Conservation (phyloP, 2,113 vertebrate species). For the Podarcis cretensis region DNA sequence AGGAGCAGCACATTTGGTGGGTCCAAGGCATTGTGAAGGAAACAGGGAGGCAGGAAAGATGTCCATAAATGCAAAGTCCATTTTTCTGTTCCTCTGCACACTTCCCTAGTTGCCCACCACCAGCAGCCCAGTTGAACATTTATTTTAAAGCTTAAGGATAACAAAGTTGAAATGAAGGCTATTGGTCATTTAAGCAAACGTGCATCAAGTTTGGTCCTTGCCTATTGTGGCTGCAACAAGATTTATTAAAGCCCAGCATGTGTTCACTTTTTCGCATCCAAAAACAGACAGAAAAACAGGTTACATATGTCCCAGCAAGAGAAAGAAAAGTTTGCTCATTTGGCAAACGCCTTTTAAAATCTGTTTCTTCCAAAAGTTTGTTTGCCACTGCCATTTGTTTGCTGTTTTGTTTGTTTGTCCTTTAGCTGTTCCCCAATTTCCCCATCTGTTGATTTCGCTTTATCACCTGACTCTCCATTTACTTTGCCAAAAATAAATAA, state of each 20-base stretch:
- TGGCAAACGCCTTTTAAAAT: constrained; percentile 78
- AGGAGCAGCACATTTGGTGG: neutral
- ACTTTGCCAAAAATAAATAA: constrained; percentile 69
- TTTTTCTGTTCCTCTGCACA: neutral
- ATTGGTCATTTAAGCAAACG: constrained; percentile 54
- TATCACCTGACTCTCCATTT: constrained; percentile 68
- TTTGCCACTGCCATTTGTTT: constrained; percentile 55
- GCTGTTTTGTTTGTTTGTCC: constrained; percentile 44
- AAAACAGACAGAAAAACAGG: constrained; percentile 73
- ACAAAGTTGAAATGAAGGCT: neutral
- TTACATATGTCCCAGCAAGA: constrained; percentile 68
- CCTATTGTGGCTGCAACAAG: constrained; percentile 64
- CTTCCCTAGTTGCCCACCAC: neutral
- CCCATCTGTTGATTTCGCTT: constrained; percentile 75
- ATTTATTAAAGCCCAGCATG: constrained; percentile 75
- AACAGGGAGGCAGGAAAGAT: neutral
- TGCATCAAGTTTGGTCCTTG: constrained; percentile 56
- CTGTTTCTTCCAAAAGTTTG: constrained; percentile 74
- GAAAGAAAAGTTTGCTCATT: constrained; percentile 63
- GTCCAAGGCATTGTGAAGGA: neutral
- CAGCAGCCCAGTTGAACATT: constrained; percentile 1
- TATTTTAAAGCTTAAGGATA: constrained; percentile 38
- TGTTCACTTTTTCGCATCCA: constrained; percentile 73
- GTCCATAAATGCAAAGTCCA: neutral
- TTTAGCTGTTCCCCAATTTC: constrained; percentile 59